Evolutionary conservation across 1,140 invertebrate species (phyloP).

Genomic region (Nephila pilipes): DNA sequence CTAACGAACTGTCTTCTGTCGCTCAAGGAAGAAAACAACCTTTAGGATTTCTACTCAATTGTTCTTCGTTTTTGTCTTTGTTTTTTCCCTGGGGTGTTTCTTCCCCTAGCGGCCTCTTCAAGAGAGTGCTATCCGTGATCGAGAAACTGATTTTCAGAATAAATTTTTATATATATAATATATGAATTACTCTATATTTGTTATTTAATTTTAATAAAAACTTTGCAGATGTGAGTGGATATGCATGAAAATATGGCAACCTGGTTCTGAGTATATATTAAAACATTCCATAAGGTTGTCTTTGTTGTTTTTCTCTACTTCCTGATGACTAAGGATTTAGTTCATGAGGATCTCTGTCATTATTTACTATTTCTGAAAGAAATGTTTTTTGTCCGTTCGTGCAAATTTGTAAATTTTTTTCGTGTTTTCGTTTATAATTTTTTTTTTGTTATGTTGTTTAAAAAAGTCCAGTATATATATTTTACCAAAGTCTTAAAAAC

Average conservation of each 20-base stretch:
- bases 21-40: constrained; percentile 83
- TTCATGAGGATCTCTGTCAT: too few relatives aligned
- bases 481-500: too few relatives aligned
- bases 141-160: constrained; percentile 65
- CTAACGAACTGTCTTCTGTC: constrained; percentile 84
- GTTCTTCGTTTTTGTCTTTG: too few relatives aligned
- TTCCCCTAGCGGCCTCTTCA: neutral
- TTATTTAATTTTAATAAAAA: constrained; percentile 75
- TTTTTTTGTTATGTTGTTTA: neutral
- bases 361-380: too few relatives aligned
- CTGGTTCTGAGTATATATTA: neutral
- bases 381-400: neutral
- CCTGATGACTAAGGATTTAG: too few relatives aligned
- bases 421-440: neutral
- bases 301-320: neutral
- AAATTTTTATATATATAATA: constrained; percentile 71
- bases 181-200: constrained; percentile 73
- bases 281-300: constrained; percentile 28
- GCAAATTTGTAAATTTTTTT: too few relatives aligned
- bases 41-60: neutral
- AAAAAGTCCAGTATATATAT: neutral
- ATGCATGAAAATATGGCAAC: constrained; percentile 41
- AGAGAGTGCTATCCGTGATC: constrained; percentile 41
- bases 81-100: neutral
- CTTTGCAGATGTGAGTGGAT: constrained; percentile 7